Base-by-base conservation (phyloP, 2,888 invertebrate genomes). In the Agriopis marginaria region DNA sequence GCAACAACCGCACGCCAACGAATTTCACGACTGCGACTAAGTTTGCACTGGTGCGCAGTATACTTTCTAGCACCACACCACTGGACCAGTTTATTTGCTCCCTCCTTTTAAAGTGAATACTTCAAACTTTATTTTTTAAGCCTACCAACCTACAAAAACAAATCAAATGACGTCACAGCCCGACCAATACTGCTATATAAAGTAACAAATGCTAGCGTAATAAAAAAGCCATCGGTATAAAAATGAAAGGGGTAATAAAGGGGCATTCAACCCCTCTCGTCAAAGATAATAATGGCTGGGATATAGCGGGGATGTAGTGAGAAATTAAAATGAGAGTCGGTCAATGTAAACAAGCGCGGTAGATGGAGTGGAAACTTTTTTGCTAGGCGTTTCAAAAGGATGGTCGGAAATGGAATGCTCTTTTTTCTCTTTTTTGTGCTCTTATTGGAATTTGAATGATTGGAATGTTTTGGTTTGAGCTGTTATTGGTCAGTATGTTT, bases 281-380 rank as follows among this genome's bases (percentile, higher is more conserved):
- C 81, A 80, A 77, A 81, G 79, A 86, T 83, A 85, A 85, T 88
- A 90, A 87, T 84, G 78, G 77, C 76, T 75, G 81, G 83, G 84
- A 69, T 61, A 61, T 62, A 65, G 44, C 49, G 14, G 11, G 32
- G 62, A 85, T 80, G 64, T 82, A 79, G 80, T 78, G 80, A 85
- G 86, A 88, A 90, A 91, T 91, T 90, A 90, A 90, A 92, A 91
- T 87, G 87, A 86, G 84, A 79, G 73, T 82, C 80, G 85, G 87
- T 84, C 84, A 88, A 81, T 83, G 85, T 88, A 89, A 91, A 90
- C 87, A 90, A 85, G 83, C 70, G 70, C 75, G 72, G 60, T 23
- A 17, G 66, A 56, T 74, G 73, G 78, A 77, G 73, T 74, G 66
- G 62, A 67, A 39, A 74, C 70, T 58, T 68, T 59, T 68, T 62